phyloP scores from a whole-genome alignment of 2,113 vertebrate genomes.

The Eulacestoma nigropectus region DNA sequence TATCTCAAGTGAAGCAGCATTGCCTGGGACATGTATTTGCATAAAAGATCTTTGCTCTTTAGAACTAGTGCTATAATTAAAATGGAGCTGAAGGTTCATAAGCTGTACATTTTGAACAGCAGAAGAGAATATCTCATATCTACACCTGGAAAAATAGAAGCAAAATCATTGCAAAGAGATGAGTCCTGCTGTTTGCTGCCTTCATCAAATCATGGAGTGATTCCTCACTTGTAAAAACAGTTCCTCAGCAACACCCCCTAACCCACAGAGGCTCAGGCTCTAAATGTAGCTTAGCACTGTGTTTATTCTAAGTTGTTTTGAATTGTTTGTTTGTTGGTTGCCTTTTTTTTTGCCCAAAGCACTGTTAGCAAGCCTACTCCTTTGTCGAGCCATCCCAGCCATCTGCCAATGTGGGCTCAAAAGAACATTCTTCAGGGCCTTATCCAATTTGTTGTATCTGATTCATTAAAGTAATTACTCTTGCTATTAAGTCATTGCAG shows the following conservation, averaged over 20 bases:
- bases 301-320: background rate
- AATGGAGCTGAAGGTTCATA: background rate
- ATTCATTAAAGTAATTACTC: conserved; percentile 50
- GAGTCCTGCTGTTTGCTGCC: background rate
- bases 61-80: background rate
- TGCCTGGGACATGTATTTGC: background rate
- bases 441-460: conserved; percentile 42
- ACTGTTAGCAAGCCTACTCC: conserved; percentile 26
- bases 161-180: background rate
- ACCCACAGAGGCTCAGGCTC: background rate
- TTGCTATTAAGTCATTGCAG: conserved; percentile 1
- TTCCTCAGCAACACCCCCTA: background rate
- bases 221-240: background rate
- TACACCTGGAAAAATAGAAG: conserved; percentile 9
- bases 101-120: background rate
- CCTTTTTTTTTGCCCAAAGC: background rate
- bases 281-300: background rate
- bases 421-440: conserved; percentile 50
- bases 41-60: background rate
- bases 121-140: background rate
- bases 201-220: background rate
- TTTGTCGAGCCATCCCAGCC: conserved; percentile 15
- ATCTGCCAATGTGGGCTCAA: conserved; percentile 57
- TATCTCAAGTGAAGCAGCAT: background rate
- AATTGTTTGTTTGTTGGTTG: conserved; percentile 39